Base-by-base conservation (phyloP, 2,797 vertebrate genomes). In the Chaunax sp. region DNA sequence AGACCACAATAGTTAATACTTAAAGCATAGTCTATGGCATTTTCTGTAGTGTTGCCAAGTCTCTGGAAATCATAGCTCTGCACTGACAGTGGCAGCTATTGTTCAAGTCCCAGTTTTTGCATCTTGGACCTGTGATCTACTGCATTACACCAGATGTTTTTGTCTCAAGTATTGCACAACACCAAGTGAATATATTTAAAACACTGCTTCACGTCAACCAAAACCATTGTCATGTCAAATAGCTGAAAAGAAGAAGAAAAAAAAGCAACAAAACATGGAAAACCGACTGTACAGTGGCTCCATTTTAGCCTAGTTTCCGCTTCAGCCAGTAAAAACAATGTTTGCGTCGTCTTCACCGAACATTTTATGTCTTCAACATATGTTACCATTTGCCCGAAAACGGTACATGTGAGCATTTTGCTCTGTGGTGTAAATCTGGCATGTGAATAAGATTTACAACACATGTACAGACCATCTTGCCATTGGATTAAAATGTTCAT, bases 241-340 rank as follows among this genome's bases (percentile, higher is more conserved):
- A 19, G 25, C 28, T 72, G 43, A 63, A 62, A 60, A 22, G 43
- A 71, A 33, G 19, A 13, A n/a, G 19, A 45, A 45, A 49, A 14
- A 25, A 26, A 14, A 14, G 20, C n/a, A 72, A 45, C 33, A 41
- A 52, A 61, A 69, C 71, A 46, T 44, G 61, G n/a, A n/a, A n/a
- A n/a, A 63, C 58, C 15, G 14, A 14, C 69, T 59, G 28, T 46
- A 60, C 60, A 7, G 57, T 18, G 65, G 15, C 47, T 67, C 57
- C 13, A n/a, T 40, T 10, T 64, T 56, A 54, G 49, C 52, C 49
- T 13, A 1, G 18, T 50, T 25, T 15, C 56, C 55, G 43, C 59
- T 38, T 53, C 71, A 41, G 80, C 80, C 80, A 80, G 69, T 51
- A 38, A 69, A 78, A 84, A 79, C 68, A 80, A 57, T 37, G 57